phyloP scores from a whole-genome alignment of 2,113 vertebrate genomes.

The Aphelocoma coerulescens region DNA sequence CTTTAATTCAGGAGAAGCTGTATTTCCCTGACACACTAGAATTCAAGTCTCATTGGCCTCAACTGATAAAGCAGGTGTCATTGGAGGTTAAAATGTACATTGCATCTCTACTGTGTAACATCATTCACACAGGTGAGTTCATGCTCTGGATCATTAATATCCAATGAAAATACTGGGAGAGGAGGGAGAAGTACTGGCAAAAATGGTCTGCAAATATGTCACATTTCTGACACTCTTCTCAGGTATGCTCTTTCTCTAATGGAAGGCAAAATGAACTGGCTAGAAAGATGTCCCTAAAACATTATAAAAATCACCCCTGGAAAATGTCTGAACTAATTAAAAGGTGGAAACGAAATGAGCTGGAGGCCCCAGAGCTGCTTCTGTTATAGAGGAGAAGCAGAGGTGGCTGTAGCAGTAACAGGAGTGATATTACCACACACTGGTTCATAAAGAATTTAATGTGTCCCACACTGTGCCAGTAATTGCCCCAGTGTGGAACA shows the following conservation, averaged over 20 bases:
- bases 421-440: rapidly evolving
- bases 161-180: background rate
- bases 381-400: background rate
- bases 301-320: background rate
- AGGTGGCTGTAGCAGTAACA: background rate
- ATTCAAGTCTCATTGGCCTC: background rate
- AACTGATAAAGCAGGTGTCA: background rate
- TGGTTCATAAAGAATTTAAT: background rate
- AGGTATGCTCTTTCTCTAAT: background rate
- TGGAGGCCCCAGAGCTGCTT: background rate
- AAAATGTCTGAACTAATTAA: conserved; percentile 18
- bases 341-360: background rate
- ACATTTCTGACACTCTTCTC: conserved; percentile 8
- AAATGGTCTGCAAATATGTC: background rate
- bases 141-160: background rate
- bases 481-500: background rate
- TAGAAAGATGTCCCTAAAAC: background rate
- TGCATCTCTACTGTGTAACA: background rate
- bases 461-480: background rate
- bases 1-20: background rate
- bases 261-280: background rate
- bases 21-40: background rate
- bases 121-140: background rate
- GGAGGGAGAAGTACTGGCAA: background rate
- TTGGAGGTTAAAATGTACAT: background rate